Evolutionary conservation across 1,140 invertebrate species (phyloP), one percentile per base, ranked within the genome.

Genomic region (Homarus americanus): DNA sequence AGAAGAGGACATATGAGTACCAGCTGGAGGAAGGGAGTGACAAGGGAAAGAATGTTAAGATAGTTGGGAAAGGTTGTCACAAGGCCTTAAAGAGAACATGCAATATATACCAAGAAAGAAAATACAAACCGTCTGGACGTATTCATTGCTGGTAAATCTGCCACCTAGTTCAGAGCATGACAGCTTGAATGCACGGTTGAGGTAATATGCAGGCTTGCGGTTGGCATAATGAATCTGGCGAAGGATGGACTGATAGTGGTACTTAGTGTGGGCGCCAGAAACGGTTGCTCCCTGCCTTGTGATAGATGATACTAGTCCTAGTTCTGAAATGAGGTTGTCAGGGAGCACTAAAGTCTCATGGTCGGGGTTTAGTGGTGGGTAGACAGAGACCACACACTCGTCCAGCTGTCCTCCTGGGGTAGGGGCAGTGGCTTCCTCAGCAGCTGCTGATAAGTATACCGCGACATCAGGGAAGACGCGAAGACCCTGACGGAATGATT

Each of bases 141-240:
- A 98, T 95, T 99, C 98, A 94, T 99, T 98, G 94, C 97, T 98
- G 82, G 97, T 97, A 94, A 98, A 99, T 32, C 98, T 95, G 0
- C 97, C 97, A 95, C 97, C 98, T 72, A 99, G 95, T 94, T 99
- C 98, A 9, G 98, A 98, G 94, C 98, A 99, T 49, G 97, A 97
- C 3, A 99, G 95, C 93, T 98, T 98, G 95, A 99, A 99, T 0
- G 98, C 98, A 91, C 97, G 96, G 94, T 98, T 98, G 66, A 99
- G 95, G 94, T 98, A 98, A 94, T 98, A 98, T 4, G 98, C 98
- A 10, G 98, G 97, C 93, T 98, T 98, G 92, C 97, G 97, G 94
- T 98, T 99, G 92, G 97, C 97, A 95, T 99, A 99, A 87, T 97
- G 96, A 73, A 99, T 97, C 92, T 98, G 96, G 40, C 96, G 95